phyloP scores from a whole-genome alignment of 2,888 invertebrate species.

The Tetramorium bicarinatum region DNA sequence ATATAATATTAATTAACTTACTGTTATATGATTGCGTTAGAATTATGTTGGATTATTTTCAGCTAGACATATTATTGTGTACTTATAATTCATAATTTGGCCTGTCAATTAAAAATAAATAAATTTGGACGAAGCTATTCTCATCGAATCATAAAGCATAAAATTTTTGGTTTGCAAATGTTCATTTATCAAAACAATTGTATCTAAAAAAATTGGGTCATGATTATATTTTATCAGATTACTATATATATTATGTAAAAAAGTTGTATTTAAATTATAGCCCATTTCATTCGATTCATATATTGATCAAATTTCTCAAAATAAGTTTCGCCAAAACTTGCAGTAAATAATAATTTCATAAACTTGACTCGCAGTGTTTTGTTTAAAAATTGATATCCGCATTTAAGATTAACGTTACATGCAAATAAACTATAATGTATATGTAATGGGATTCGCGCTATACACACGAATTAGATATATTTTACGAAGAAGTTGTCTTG shows the following conservation, averaged over 20 bases:
- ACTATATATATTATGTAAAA: neutral
- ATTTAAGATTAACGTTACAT: conserved; percentile 72
- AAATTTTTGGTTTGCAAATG: neutral
- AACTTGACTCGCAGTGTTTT: conserved; percentile 14
- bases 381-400: conserved; percentile 6
- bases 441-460: conserved; percentile 49
- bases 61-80: neutral
- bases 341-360: conserved; percentile 19
- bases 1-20: neutral
- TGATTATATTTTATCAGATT: neutral
- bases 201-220: neutral
- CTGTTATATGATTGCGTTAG: neutral
- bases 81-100: neutral
- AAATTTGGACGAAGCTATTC: conserved; percentile 15
- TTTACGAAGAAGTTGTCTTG: conserved; percentile 60
- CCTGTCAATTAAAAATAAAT: neutral
- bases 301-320: conserved; percentile 4
- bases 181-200: neutral
- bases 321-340: neutral
- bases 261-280: neutral
- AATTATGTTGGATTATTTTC: conserved; percentile 10
- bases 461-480: conserved; percentile 51
- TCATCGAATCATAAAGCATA: neutral
- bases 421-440: conserved; percentile 61
- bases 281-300: neutral